Evolutionary conservation across 2,888 invertebrate genomes (phyloP).

Genomic region (Harpalus rufipes): DNA sequence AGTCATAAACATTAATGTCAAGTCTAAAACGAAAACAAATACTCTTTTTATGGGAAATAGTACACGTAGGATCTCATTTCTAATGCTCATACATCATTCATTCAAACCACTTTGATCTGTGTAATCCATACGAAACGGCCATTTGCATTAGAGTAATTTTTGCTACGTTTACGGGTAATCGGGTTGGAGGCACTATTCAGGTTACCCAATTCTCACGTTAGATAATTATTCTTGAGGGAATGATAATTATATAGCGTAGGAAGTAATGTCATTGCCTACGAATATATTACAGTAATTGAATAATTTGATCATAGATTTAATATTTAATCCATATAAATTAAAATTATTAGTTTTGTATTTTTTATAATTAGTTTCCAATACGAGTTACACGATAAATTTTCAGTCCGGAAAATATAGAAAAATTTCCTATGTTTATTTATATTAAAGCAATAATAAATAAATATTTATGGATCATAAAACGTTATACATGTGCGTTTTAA

Average conservation of each 20-base stretch:
- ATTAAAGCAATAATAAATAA: conserved; percentile 9
- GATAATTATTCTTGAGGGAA: conserved; percentile 25
- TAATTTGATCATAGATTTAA: conserved; percentile 16
- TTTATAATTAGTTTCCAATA: conserved; percentile 14
- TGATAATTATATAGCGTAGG: conserved; percentile 2
- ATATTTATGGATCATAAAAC: neutral
- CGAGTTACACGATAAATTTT: neutral
- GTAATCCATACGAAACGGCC: neutral
- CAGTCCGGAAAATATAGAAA: neutral
- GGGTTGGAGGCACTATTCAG: neutral
- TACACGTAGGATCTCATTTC: conserved; percentile 34
- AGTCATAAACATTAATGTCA: conserved; percentile 41
- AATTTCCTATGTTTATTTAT: neutral
- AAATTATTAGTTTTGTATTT: neutral
- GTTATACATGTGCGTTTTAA: neutral
- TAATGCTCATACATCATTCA: conserved; percentile 47
- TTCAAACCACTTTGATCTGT: conserved; percentile 8
- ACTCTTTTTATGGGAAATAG: conserved; percentile 20
- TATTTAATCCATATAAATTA: neutral
- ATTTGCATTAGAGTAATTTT: conserved; percentile 45
- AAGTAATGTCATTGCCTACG: neutral
- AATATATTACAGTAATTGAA: conserved; percentile 9
- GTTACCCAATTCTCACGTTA: conserved; percentile 25
- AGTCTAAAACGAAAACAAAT: conserved; percentile 26
- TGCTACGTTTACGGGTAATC: conserved; percentile 28